Base-by-base conservation (phyloP, 2,113 vertebrate species). In the Lagenorhynchus albirostris region DNA sequence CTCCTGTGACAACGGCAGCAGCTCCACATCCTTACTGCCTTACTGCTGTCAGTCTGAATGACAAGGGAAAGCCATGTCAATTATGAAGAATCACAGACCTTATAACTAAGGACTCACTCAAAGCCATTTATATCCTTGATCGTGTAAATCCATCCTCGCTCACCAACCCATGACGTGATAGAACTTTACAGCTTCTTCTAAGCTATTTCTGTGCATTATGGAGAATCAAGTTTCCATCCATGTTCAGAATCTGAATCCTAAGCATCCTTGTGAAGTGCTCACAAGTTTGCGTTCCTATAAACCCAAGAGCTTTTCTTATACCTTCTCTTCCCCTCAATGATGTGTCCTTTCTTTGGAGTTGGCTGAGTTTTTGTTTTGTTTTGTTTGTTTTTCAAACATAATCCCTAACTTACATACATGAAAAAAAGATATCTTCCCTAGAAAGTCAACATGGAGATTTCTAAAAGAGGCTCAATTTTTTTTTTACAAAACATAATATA, bases 71-170 rank as follows among this genome's bases (percentile, higher is more conserved):
- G 82, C 33, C 90, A 88, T 1, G 84, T 89, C 95, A 95, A 63
- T 93, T 92, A 94, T n/a, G 47, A 97, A 83, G 95, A 92, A 92
- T 74, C 4, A 1, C 60, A 60, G 92, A 65, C 94, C 70, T 88
- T 68, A 87, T 73, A 71, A 97, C 92, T 81, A 97, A 97, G 4
- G 29, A 94, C 92, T 97, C 87, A 85, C 95, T 96, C 96, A 92
- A 67, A 98, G 70, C 71, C 94, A 94, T 89, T 89, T 84, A 94
- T 90, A 87, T 58, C 79, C 84, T 93, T 88, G 92, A 95, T 95
- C 2, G 2, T 82, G 71, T 81, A 96, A 92, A 92, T 94, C 94
- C 76, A 85, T 93, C 79, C 89, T 87, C 0, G 3, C 87, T 96
- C 90, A 95, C 80, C 94, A 96, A 70, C 65, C 88, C 80, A 94